These are phyloP conservation scores for Aphis craccivora DNA, from an alignment of 1,140 invertebrate species.

Conservation along the genomic window DNA sequence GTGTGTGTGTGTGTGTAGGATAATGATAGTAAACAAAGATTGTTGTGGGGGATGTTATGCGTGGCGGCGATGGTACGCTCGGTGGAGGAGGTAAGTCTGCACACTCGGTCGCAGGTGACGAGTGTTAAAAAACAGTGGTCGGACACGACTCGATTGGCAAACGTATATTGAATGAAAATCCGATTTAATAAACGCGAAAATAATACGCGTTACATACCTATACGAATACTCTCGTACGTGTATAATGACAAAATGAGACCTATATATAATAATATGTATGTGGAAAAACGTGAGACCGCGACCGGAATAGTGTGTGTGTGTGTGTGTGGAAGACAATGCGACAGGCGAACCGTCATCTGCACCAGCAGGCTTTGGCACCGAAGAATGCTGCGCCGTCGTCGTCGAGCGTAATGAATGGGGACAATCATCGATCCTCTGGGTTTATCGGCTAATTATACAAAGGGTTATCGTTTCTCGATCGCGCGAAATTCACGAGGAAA, in stretches of 20 bases:
- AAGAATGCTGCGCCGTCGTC: background rate
- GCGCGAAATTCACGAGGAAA: background rate
- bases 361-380: background rate
- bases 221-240: background rate
- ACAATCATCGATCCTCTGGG: background rate
- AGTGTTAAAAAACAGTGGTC: constrained; percentile 15
- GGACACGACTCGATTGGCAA: constrained; percentile 28
- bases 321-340: constrained; percentile 12
- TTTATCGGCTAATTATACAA: constrained; percentile 53
- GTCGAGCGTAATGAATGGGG: constrained; percentile 13
- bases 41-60: background rate
- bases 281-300: constrained; percentile 18
- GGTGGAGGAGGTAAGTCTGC: background rate
- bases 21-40: background rate
- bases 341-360: constrained; percentile 22
- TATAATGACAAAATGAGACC: constrained; percentile 33
- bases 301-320: background rate
- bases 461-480: constrained; percentile 15
- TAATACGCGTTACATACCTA: background rate
- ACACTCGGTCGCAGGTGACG: background rate
- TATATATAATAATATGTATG: background rate
- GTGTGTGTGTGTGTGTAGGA: too few species aligned
- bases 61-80: background rate
- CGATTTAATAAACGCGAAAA: constrained; percentile 29
- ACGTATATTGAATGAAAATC: constrained; percentile 43